A percentile compares a stretch with the other conserved stretches of the same genome.
These are phyloP conservation scores for Leptoclinus maculatus DNA, from an alignment of 2,797 vertebrate species.

Conservation along the genomic window DNA sequence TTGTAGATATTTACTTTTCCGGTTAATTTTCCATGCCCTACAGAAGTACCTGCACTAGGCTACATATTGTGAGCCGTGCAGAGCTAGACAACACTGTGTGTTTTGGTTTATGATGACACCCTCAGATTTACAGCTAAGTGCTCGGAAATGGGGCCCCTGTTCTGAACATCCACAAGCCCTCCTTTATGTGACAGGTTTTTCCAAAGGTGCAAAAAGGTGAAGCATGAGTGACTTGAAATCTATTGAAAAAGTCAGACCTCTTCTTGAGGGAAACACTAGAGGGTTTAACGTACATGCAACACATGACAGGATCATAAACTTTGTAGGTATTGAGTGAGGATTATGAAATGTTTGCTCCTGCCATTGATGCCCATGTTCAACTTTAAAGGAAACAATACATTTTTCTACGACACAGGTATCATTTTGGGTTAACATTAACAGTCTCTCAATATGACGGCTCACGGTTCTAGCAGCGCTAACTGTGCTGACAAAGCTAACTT, in stretches of 20 bases:
- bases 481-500: neutral
- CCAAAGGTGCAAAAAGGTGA: conserved; percentile 60
- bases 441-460: neutral
- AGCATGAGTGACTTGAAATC: conserved; percentile 52
- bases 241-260: conserved; percentile 29
- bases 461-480: neutral
- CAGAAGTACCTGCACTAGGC: conserved; percentile 11
- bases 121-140: conserved; percentile 58
- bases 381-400: neutral
- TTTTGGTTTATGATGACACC: conserved; percentile 53
- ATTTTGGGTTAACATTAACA: neutral
- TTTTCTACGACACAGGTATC: neutral
- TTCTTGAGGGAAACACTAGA: conserved; percentile 30
- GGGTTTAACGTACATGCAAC: conserved; percentile 28
- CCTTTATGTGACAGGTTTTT: conserved; percentile 63
- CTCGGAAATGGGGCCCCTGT: conserved; percentile 61
- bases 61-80: neutral
- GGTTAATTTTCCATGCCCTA: conserved; percentile 35
- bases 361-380: neutral
- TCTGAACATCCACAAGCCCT: conserved; percentile 57
- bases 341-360: conserved; percentile 29
- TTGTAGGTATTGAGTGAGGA: conserved; percentile 15
- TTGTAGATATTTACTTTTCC: conserved; percentile 54
- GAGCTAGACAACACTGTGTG: conserved; percentile 10
- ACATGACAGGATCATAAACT: conserved; percentile 39